Evolutionary conservation across 2,888 invertebrate species (phyloP), one percentile per base, ranked within the genome.

Genomic region (Polydrusus cervinus): DNA sequence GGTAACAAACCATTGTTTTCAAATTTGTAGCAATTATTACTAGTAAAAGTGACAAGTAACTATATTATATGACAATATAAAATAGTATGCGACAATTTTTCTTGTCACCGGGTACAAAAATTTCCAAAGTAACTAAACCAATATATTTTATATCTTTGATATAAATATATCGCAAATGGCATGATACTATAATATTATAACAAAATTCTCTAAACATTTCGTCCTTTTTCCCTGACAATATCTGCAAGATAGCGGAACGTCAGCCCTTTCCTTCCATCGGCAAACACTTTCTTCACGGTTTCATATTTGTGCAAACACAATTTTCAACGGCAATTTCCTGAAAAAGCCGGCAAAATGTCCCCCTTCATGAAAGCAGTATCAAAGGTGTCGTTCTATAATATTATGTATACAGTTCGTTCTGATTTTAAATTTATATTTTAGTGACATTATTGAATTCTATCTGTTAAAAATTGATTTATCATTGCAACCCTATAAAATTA

Each of bases 221-320:
- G 7, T 11, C 38, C 40, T 53, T 53, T 53, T 66, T 66, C 51
- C 38, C 66, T 66, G 66, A 66, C 66, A 66, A 53, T 53, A 53
- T 66, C 66, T 18, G 13, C 40, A 34, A 68, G 68, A 68, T 68
- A 68, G 57, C 68, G 30, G 55, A 67, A 51, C 57, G 57, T 47
- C 57, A 47, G 57, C 68, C 68, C 57, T 53, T 53, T 66, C 66
- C 53, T 68, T 68, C 30, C 71, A 53, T 51, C n/a, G 51, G 51
- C 70, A 57, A 72, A 72, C 67, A 66, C 20, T 61, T 73, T 61
- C 61, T 67, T 74, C 62, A 49, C 45, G 47, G 60, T 74, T 69
- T 74, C 74, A 68, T 74, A 69, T 74, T 64, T 74, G 68, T 40
- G 64, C 64, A 74, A 74, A 74, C 74, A 74, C 69, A 69, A 74